These are phyloP conservation scores for Lepeophtheirus nordmannii DNA, from an alignment of 2,888 invertebrate species.

Conservation along the genomic window DNA sequence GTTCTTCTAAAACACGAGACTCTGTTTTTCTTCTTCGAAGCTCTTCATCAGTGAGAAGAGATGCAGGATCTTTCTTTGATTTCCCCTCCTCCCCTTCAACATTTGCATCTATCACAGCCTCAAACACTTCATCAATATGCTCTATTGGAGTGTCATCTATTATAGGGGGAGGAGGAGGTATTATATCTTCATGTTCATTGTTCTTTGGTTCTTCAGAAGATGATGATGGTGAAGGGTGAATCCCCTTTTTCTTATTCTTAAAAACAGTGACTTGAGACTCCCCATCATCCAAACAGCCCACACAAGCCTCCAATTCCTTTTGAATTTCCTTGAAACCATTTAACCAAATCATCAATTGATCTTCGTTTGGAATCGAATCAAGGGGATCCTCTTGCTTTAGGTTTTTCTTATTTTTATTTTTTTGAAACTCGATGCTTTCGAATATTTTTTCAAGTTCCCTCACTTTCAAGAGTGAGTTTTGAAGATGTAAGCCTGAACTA, in stretches of 20 bases:
- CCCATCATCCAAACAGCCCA: conserved; percentile 21
- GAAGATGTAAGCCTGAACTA: conserved; percentile 12
- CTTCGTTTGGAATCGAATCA: conserved; percentile 4
- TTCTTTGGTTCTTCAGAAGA: not conserved
- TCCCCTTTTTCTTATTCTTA: not conserved
- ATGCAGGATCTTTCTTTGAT: not conserved
- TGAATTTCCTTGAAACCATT: conserved; percentile 17
- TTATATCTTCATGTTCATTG: not conserved
- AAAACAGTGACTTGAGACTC: conserved; percentile 10
- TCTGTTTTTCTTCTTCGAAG: not conserved
- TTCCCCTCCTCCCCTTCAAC: not conserved
- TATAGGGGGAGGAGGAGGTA: no score
- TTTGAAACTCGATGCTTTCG: not conserved
- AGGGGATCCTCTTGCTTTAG: not conserved
- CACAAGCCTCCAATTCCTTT: conserved; percentile 20
- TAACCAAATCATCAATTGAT: conserved; percentile 5
- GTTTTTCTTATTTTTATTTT: not conserved
- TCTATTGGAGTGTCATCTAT: not conserved
- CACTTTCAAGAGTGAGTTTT: conserved; percentile 13
- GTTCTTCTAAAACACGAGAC: not conserved
- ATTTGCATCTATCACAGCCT: conserved; percentile 7
- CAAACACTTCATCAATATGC: conserved; percentile 18
- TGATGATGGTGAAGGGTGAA: not conserved
- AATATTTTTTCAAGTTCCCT: conserved; percentile 12
- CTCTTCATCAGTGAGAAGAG: not conserved